Percentiles rank a stretch among this genome's conserved stretches.
These are phyloP conservation scores for Pycnonotus jocosus DNA, from an alignment of 2,113 vertebrate species.

Conservation along the genomic window DNA sequence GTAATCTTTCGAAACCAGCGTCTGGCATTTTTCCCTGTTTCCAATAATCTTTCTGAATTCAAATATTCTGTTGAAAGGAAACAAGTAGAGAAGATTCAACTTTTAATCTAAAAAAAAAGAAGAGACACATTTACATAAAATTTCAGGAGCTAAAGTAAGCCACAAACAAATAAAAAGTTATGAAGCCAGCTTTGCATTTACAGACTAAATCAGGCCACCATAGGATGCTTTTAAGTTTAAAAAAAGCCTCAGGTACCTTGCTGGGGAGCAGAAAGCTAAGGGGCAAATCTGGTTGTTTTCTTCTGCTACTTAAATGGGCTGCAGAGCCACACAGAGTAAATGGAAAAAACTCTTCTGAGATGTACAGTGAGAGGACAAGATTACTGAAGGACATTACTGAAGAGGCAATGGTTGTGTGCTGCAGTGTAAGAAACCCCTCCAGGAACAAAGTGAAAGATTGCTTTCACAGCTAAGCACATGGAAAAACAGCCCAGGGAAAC, in stretches of 20 bases:
- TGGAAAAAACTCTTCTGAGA: background rate
- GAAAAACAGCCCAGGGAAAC: background rate
- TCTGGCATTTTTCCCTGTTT: conserved; percentile 89
- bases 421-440: background rate
- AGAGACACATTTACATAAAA: background rate
- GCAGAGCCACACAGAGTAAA: background rate
- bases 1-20: conserved; percentile 89
- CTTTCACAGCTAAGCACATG: background rate
- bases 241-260: background rate
- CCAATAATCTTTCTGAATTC: conserved; percentile 94
- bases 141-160: background rate
- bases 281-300: background rate
- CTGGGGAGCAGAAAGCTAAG: background rate
- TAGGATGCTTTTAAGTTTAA: background rate
- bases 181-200: background rate
- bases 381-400: background rate
- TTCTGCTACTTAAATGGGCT: background rate
- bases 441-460: background rate
- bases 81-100: conserved; percentile 37
- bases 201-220: background rate
- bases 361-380: background rate
- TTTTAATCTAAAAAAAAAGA: conserved; percentile 36
- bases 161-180: background rate
- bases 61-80: conserved; percentile 83
- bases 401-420: fast-evolving